Base-by-base conservation (phyloP, 2,888 invertebrate genomes). In the Achlya flavicornis region DNA sequence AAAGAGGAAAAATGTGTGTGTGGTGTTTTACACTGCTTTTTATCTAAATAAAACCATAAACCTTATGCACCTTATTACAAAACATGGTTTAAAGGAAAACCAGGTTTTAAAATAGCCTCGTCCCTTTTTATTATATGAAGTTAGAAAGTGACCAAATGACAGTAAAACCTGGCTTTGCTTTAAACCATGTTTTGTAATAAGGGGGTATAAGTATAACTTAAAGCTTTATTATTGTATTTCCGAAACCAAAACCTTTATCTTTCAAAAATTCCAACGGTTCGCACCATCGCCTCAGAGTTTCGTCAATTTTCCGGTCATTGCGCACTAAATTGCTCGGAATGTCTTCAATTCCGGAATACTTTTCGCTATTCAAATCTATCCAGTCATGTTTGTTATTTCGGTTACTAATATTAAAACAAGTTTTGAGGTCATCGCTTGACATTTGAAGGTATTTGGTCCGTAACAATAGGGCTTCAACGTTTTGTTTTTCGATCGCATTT, bases 401-500 rank as follows among this genome's bases (percentile, higher is more conserved):
- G 48, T 19, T 53, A 53, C 19, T 16, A 53, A n/a, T 48, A 48
- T 73, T 73, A 72, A 70, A 71, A 72, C 72, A 72, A 68, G 53
- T 48, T 63, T 74, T 77, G 79, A 81, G 41, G 81, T 81, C 78
- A 75, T 61, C 65, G 60, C 57, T 68, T 79, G 81, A 78, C 80
- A 79, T 81, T 80, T 73, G 63, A 76, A 75, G 68, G 74, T 71
- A 75, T 78, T 69, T 65, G 58, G 61, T 61, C 63, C 63, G 53
- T 61, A 63, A 65, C 63, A 68, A 67, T 65, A 61, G 64, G 63
- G 41, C 60, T 19, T 43, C n/a, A 16, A 38, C 19, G 60, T 60
- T 43, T 60, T 60, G 60, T 41, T 60, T 38, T 41, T 53, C 19
- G 19, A 10, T 53, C 53, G 10, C 53, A 19, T 26, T 60, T 35